Conservation (phyloP, 2,113 vertebrate genomes). For the Pyxicephalus adspersus region DNA sequence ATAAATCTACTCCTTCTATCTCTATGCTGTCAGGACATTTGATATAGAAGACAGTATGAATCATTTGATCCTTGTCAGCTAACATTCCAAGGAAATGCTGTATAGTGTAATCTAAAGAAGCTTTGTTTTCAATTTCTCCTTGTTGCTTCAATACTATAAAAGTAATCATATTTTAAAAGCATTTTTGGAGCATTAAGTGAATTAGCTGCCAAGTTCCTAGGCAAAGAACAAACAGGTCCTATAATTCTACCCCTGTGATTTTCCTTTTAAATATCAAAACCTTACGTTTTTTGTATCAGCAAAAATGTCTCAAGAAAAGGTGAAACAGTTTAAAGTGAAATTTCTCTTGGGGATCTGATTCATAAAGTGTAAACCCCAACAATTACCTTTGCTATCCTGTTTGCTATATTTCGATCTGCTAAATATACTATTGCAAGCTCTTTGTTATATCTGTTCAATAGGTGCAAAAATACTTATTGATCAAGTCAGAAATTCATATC, state of each 20-base stretch:
- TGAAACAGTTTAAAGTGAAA: no score
- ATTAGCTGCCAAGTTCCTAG: neutral
- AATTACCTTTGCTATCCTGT: no score
- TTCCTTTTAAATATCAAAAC: neutral
- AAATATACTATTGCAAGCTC: no score
- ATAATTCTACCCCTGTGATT: neutral
- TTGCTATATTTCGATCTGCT: no score
- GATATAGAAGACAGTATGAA: constrained; percentile 18
- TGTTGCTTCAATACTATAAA: constrained; percentile 2
- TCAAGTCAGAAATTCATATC: no score
- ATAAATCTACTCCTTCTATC: neutral
- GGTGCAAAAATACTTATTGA: no score
- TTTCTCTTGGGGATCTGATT: no score
- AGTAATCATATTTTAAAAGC: neutral
- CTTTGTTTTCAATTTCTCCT: neutral
- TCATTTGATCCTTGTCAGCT: constrained; percentile 4
- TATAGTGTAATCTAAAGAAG: neutral
- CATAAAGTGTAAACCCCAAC: no score
- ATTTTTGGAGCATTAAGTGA: neutral
- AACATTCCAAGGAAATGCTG: constrained; percentile 13
- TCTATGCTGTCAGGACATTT: neutral
- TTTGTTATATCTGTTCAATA: no score
- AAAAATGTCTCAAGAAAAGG: neutral
- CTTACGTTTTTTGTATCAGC: neutral
- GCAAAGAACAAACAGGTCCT: neutral